Evolutionary conservation across 2,797 vertebrate genomes (phyloP).

Genomic region (Microhierax caerulescens): DNA sequence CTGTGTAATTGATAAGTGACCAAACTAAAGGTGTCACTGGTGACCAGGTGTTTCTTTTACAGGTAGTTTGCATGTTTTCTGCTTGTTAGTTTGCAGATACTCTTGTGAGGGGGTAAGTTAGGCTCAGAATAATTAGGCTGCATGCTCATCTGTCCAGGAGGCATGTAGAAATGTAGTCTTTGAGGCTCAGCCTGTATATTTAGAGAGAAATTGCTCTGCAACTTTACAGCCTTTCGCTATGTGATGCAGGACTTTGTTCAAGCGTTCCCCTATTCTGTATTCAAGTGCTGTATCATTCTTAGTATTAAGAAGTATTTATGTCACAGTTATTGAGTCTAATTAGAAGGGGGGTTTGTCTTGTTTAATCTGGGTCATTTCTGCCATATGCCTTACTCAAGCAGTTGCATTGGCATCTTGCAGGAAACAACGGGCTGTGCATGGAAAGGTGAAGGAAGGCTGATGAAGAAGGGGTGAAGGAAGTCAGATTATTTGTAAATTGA

Average conservation of each 20-base stretch:
- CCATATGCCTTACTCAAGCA: neutral
- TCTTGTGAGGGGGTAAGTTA: neutral
- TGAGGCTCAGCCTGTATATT: neutral
- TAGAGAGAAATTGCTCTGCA: neutral
- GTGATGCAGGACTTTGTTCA: neutral
- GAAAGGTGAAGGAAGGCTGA: neutral
- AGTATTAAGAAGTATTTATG: neutral
- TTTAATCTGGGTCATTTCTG: neutral
- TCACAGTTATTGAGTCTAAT: neutral
- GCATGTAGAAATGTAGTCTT: neutral
- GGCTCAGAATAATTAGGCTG: neutral
- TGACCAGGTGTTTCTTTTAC: neutral
- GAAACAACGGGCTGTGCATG: neutral
- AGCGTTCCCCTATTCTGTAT: neutral
- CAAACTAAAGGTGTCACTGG: neutral
- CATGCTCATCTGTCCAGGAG: neutral
- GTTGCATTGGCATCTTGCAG: accelerated
- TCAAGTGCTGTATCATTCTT: neutral
- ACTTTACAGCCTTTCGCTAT: neutral
- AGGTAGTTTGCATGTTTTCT: neutral
- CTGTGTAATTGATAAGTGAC: neutral
- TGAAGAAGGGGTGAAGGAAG: neutral
- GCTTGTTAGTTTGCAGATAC: neutral
- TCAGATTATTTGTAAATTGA: neutral
- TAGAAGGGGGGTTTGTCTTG: neutral